Base-by-base conservation (phyloP, 30 jellyfish, hydroid and myxozoan genomes). In the Calvadosia cruxmelitensis region DNA sequence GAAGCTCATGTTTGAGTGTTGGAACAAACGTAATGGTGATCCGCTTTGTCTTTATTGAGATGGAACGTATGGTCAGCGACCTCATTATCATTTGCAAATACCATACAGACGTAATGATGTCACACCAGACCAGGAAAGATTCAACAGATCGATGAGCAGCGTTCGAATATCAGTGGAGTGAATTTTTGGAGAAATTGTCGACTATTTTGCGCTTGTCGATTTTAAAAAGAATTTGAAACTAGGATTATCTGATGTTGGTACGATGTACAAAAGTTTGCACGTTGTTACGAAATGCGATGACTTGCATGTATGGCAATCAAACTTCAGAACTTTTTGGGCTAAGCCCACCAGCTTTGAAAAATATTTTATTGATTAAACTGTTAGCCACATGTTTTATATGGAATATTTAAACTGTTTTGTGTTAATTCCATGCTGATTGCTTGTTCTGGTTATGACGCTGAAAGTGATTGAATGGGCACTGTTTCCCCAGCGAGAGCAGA, bases 101-200 rank as follows among this genome's bases (percentile, higher is more conserved):
- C 77, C 78, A 16, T 65, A 50, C 36, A 33, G 33, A 73, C 64
- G 84, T 81, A 31, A 70, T 42, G 29, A 28, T 33, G 29, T 80
- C 16, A 63, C 82, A 1, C 67, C 80, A 29, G 68, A 73, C 33
- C 77, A 80, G 69, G 70, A 80, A 33, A 81, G 70, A 51, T 80
- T 50, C 49, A 80, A 80, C 74, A 71, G 31, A 53, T 32, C 86
- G n/a, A 70, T 80, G 85, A 80, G 93, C 68, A 49, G 49, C 70
- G 93, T 80, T 27, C 42, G 93, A 31, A 80, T 74, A 24, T 34
- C 85, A 20, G 85, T 83, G 15, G 92, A 83, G 67, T 83, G 94
- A 92, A 52, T 83, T 29, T 83, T 83, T 70, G 94, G 92, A 66
- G 92, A 75, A 50, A 77, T 72, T 50, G 78, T 63, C 16, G 66